Evolutionary conservation across 2,797 vertebrate species (phyloP), one percentile per base, ranked within the genome.

Genomic region (Tadarida brasiliensis): DNA sequence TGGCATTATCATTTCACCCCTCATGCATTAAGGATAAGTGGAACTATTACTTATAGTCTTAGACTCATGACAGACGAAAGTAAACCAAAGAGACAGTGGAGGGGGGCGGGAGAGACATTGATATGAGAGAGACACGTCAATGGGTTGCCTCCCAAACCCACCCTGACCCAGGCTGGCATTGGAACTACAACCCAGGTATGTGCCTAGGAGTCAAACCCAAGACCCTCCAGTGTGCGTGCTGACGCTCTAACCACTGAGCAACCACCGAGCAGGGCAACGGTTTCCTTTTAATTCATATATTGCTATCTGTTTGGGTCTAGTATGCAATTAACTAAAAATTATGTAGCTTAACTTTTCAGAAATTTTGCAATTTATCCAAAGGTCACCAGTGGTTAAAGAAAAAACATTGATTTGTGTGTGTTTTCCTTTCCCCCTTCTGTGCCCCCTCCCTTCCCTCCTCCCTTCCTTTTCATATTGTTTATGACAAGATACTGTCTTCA

Each of bases 331-430:
- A 73, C 49, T 74, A 30, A 73, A 57, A 57, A 67, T 5, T 74
- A 61, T 65, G 78, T 84, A 81, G 12, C 8, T 65, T 76, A 77
- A 70, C 15, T 70, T 28, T 80, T 63, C 22, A 63, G 30, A 83
- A 87, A 77, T 82, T 35, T 93, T 91, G 5, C 12, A 91, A 3
- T 54, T 82, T 63, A 30, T 47, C 91, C 33, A 82, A 56, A 90
- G 1, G 9, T n/a, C 15, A 47, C 5, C 19, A 68, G 54, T 26
- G 11, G 4, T 87, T 9, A 87, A 93, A 90, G 39, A 20, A 70
- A 76, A 61, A 33, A 39, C n/a, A 68, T 39, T 89, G 39, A 89
- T n/a, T 77, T 84, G 9, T 39, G 4, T n/a, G 26, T 44, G 61
- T 57, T 15, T 30, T n/a, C 9, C 2, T 61, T 78, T 51, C 2